phyloP scores from a whole-genome alignment of 1,140 invertebrate genomes.

The Ostrea edulis region DNA sequence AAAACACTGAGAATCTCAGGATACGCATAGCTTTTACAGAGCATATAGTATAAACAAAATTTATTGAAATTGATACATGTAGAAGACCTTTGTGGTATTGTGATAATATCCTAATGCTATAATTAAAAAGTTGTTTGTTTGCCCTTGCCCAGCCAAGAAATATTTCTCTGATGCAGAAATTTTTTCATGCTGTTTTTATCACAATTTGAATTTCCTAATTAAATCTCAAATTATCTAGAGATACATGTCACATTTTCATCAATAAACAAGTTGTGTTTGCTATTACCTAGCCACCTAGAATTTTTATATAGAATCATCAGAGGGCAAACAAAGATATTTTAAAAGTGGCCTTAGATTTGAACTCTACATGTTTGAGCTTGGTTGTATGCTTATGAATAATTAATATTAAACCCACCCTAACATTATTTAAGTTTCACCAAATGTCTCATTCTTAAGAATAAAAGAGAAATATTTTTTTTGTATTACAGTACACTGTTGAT shows the following conservation, averaged over 20 bases:
- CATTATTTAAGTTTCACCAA: not conserved
- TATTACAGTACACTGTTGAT: slow-evolving; percentile 1
- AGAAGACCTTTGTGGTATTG: not conserved
- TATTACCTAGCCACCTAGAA: too few relatives aligned
- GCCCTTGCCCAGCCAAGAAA: too few relatives aligned
- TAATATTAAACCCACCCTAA: not conserved
- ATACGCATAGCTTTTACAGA: not conserved
- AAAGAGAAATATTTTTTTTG: not conserved
- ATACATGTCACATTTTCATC: too few relatives aligned
- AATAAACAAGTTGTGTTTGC: too few relatives aligned
- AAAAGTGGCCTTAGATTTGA: not conserved
- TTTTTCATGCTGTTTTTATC: too few relatives aligned
- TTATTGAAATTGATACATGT: not conserved
- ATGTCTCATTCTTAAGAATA: not conserved
- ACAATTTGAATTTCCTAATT: too few relatives aligned
- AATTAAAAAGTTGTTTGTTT: too few relatives aligned
- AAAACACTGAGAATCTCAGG: not conserved
- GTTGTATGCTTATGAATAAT: not conserved
- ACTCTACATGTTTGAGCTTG: not conserved
- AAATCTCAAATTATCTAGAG: too few relatives aligned
- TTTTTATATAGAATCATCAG: too few relatives aligned
- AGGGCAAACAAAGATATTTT: not conserved
- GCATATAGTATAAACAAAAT: not conserved
- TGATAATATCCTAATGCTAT: too few relatives aligned
- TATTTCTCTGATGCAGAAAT: too few relatives aligned